A percentile compares a stretch with the other conserved stretches of the same genome.
Conservation (phyloP, 2,888 invertebrate species). For the Zele albiditarsus region DNA sequence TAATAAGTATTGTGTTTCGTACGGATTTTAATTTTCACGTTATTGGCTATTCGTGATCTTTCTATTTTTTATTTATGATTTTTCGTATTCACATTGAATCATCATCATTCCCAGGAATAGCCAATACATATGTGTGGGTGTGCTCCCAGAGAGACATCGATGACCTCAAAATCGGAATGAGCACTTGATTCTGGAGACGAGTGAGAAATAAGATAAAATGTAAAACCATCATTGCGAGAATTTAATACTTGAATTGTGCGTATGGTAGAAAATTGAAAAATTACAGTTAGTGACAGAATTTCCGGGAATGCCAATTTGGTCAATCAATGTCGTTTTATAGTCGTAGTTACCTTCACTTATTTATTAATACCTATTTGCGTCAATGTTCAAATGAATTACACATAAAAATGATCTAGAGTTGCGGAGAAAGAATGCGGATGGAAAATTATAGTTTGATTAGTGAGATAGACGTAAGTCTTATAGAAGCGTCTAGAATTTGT, state of each 20-base stretch:
- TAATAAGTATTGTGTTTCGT: constrained; percentile 19
- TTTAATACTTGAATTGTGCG: constrained; percentile 8
- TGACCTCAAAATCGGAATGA: constrained; percentile 55
- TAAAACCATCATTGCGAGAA: constrained; percentile 29
- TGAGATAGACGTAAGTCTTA: too few species aligned
- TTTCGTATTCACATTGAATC: constrained; percentile 45
- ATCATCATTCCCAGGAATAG: constrained; percentile 71
- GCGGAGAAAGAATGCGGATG: too few species aligned
- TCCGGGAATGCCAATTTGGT: constrained; percentile 27
- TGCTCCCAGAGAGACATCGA: constrained; percentile 49
- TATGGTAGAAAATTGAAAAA: constrained; percentile 24
- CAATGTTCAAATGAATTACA: constrained; percentile 1
- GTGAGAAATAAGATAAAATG: constrained; percentile 35
- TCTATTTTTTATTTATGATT: background rate
- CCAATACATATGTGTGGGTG: constrained; percentile 60
- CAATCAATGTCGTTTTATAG: constrained; percentile 16
- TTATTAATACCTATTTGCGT: background rate
- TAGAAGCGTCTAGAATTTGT: too few species aligned
- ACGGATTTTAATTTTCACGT: constrained; percentile 38
- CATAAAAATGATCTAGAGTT: too few species aligned
- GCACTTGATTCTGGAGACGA: constrained; percentile 30
- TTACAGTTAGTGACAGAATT: background rate
- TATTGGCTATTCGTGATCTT: constrained; percentile 2
- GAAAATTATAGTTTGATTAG: too few species aligned
- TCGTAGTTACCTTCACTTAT: background rate